These are phyloP conservation scores for Phalacrocorax brasilianus DNA, from an alignment of 2,113 vertebrate species.

Conservation along the genomic window DNA sequence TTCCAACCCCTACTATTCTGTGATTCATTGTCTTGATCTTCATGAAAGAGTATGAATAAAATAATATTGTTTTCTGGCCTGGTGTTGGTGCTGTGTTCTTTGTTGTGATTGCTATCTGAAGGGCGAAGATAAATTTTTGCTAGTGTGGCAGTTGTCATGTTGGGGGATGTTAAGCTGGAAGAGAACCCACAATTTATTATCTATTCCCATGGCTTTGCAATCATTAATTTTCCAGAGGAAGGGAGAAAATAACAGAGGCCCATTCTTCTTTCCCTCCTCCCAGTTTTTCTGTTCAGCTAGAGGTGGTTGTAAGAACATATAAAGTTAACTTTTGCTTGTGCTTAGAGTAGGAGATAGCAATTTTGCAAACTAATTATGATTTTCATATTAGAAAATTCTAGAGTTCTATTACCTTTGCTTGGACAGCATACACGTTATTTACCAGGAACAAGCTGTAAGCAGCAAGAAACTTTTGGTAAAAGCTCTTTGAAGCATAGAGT, in stretches of 20 bases:
- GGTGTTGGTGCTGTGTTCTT: not conserved
- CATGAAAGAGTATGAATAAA: not conserved
- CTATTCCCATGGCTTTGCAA: not conserved
- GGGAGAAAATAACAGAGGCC: not conserved
- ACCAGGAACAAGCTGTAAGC: not conserved
- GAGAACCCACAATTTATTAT: not conserved
- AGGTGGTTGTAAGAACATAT: not conserved
- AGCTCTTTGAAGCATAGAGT: not conserved
- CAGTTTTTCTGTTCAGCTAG: not conserved
- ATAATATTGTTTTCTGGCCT: not conserved
- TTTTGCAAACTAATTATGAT: not conserved
- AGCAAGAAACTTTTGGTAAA: not conserved
- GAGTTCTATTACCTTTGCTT: not conserved
- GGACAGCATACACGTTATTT: not conserved
- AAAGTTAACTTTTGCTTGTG: not conserved
- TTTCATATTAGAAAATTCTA: not conserved
- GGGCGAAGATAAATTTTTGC: not conserved
- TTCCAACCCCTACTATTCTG: too few relatives aligned
- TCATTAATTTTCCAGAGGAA: not conserved
- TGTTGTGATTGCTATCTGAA: not conserved
- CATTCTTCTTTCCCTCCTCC: not conserved
- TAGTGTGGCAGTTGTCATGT: not conserved
- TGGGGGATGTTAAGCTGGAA: not conserved
- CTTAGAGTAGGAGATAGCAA: not conserved
- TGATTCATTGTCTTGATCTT: not conserved